phyloP scores from a whole-genome alignment of 23 tunicate species.

The Diplosoma virens region DNA sequence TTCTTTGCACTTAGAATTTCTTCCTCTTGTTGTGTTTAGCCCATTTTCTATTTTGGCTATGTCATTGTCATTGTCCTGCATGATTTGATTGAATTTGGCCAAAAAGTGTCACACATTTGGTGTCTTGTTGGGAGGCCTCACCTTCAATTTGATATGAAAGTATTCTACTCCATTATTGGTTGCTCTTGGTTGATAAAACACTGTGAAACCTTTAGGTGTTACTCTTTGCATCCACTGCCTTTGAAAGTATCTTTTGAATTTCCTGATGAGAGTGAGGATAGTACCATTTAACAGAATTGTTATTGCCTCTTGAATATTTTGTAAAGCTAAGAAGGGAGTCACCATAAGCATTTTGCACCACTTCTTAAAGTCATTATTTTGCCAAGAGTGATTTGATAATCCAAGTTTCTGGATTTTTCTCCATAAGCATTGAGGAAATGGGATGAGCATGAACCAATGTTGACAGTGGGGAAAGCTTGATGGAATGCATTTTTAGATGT shows the following conservation, averaged over 20 bases:
- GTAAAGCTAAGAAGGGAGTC: constrained; percentile 1
- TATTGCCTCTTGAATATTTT: neutral
- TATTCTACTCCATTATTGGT: too few relatives aligned
- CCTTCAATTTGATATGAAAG: too few relatives aligned
- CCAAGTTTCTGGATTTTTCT: constrained; percentile 12
- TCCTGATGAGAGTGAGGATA: constrained; percentile 7
- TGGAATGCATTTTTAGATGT: neutral
- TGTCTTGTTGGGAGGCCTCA: too few relatives aligned
- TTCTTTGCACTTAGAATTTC: too few relatives aligned
- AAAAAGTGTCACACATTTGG: too few relatives aligned
- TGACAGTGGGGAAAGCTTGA: constrained; percentile 10
- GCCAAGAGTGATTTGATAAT: constrained; percentile 5
- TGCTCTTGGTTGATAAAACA: too few relatives aligned
- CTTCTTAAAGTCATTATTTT: neutral
- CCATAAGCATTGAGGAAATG: constrained; percentile 8
- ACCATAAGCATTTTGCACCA: constrained; percentile 16
- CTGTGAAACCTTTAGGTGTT: too few relatives aligned
- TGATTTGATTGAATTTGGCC: too few relatives aligned
- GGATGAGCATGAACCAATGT: neutral
- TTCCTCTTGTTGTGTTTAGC: too few relatives aligned
- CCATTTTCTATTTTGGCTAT: too few relatives aligned
- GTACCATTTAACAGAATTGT: neutral
- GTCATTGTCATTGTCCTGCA: too few relatives aligned
- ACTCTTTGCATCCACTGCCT: too few relatives aligned
- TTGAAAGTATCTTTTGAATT: constrained; percentile 1